Evolutionary conservation across 2,888 invertebrate species (phyloP), one percentile per base, ranked within the genome.

Genomic region (Kuschelorhynchus macadamiae): DNA sequence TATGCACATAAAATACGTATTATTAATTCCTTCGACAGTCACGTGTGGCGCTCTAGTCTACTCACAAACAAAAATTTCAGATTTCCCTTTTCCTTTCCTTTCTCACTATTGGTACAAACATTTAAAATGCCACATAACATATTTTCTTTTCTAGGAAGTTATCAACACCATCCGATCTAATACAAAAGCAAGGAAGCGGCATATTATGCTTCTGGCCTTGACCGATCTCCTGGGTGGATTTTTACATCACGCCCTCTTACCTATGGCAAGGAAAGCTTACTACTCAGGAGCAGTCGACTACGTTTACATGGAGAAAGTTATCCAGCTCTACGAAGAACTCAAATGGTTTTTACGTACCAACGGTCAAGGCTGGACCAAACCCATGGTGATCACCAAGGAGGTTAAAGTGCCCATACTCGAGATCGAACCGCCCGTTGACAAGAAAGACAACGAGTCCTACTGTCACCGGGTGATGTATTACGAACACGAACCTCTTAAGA

Each of bases 261-360:
- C 91, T 0, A 79, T 88, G 0, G 86, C 88, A 0, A 88, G 87
- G 75, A 84, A 86, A 47, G 85, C 88, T 0, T 91, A 86, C 80
- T 91, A 91, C 72, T 87, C 88, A 3, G 91, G 91, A 0, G 85
- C 85, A 9, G 82, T 90, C 0, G 84, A 87, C 39, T 87, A 86
- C 76, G 79, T 83, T 0, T 87, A 86, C 47, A 86, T 88, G 17
- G 76, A 85, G n/a, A 87, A 85, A 74, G 77, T 90, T 0, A 86
- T 86, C 67, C 81, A 86, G 42, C 83, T 89, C 5, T 88, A 87
- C 73, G 85, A 87, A 1, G 87, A 89, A 70, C 76, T 90, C 7
- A 89, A 88, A 76, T 81, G 78, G 57, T 87, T 85, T 72, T 77
- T 91, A 70, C 80, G 85, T 12, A 90, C 88, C 0, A 86, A 89